Evolutionary conservation across 1,140 invertebrate genomes (phyloP), one percentile per base, ranked within the genome.

Genomic region (Bombus turneri): DNA sequence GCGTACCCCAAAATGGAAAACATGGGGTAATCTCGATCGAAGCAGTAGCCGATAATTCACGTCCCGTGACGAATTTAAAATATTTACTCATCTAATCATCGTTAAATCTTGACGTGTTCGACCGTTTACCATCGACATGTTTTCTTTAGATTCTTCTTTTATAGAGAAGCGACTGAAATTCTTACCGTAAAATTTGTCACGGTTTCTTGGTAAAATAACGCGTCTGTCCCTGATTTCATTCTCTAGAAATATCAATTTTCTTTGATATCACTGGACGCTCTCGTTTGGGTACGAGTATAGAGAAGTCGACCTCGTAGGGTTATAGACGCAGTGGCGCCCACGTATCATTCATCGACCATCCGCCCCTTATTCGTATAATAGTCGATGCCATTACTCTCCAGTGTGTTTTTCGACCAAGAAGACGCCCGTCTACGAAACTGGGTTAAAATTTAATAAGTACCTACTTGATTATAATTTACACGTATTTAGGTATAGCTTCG

Each of bases 381-480:
- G 93, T 93, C 93, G 92, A 94, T 93, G 86, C 92, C 88, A 91
- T 92, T 93, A 88, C 92, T 94, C 91, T 91, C 90, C 89, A 92
- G 91, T 92, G 92, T 83, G 1, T 86, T 68, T 87, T 69, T 81
- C 86, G 28, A 34, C 28, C 31, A 9, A 57, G 18, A 34, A 37
- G 18, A 72, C 12, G 15, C 39, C 6, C 13, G 13, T 34, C 22
- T 12, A 9, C 9, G 53, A 31, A 87, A 79, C 22, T 74, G 31
- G 66, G 31, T 78, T 81, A 62, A 28, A 28, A 69, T 64, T 74
- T 69, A 6, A 62, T 57, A 34, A 6, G 31, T 69, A 15, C 37
- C 25, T 43, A 15, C 28, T 28, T 43, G 1, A 3, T 31, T n/a
- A 3, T 76, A 77, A 62, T 77, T 41, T 10, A 31, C 18, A 62